Percentiles rank a stretch among this genome's conserved stretches.
These are phyloP conservation scores for Acanthurus tractus DNA, from an alignment of 2,797 vertebrate species.

Conservation along the genomic window DNA sequence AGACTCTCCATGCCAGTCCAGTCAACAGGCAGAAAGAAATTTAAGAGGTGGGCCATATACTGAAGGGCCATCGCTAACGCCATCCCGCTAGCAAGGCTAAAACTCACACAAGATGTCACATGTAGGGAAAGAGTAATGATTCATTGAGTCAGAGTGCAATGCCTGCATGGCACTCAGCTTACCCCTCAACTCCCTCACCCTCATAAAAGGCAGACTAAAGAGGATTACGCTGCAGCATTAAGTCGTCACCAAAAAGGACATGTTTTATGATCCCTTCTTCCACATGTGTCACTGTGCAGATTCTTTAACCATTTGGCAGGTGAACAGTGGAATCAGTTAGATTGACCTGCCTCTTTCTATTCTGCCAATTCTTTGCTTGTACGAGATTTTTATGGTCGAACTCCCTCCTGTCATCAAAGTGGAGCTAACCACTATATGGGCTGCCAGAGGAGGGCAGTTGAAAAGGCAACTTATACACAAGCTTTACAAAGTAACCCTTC, in stretches of 20 bases:
- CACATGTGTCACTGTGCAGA: slow-evolving; percentile 55
- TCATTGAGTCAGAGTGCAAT: slow-evolving; percentile 35
- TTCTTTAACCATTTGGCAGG: slow-evolving; percentile 67
- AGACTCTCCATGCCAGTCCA: background rate
- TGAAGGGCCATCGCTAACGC: background rate
- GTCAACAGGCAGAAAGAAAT: background rate
- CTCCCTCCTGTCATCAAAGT: slow-evolving; percentile 74
- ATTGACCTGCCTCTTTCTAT: slow-evolving; percentile 54
- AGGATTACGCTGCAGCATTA: slow-evolving; percentile 55
- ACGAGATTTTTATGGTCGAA: slow-evolving; percentile 68
- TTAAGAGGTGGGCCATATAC: background rate
- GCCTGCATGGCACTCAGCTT: slow-evolving; percentile 36
- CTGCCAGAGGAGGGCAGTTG: slow-evolving; percentile 59
- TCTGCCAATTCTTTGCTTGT: slow-evolving; percentile 58
- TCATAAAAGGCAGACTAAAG: slow-evolving; percentile 66
- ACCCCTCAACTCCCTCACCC: slow-evolving; percentile 45
- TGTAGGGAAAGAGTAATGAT: slow-evolving; percentile 3
- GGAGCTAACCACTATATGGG: slow-evolving; percentile 48
- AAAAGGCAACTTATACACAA: slow-evolving; percentile 59
- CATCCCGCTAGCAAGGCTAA: background rate
- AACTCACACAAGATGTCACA: slow-evolving; percentile 22
- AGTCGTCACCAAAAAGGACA: slow-evolving; percentile 57
- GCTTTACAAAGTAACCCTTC: slow-evolving; percentile 55
- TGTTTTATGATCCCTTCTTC: slow-evolving; percentile 58
- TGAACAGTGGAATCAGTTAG: slow-evolving; percentile 54